These are phyloP conservation scores for Drosophila neotestacea DNA, from an alignment of 2,888 invertebrate genomes.

Conservation along the genomic window DNA sequence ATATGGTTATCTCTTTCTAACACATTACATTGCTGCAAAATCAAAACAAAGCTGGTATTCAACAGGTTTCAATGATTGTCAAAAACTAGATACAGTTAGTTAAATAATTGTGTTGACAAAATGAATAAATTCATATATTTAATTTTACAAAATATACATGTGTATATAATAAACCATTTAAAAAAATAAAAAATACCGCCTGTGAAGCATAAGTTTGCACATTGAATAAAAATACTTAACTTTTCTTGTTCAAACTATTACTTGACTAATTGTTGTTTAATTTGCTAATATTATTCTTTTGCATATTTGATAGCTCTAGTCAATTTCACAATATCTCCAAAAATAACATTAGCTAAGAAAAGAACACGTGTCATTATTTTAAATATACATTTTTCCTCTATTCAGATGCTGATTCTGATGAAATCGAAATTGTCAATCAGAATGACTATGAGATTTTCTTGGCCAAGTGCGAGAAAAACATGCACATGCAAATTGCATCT, in stretches of 20 bases:
- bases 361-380: constrained; percentile 1
- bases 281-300: neutral
- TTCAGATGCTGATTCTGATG: constrained; percentile 82
- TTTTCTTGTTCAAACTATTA: too few relatives aligned
- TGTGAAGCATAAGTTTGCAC: too few relatives aligned
- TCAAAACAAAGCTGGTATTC: constrained; percentile 16
- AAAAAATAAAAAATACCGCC: too few relatives aligned
- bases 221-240: too few relatives aligned
- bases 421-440: constrained; percentile 79
- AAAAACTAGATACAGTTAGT: neutral
- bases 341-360: neutral
- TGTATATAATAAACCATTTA: too few relatives aligned
- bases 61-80: constrained; percentile 1
- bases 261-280: too few relatives aligned
- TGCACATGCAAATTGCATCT: constrained; percentile 70
- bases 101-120: too few relatives aligned
- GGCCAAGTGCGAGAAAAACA: constrained; percentile 39
- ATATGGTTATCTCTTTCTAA: constrained; percentile 6
- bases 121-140: too few relatives aligned
- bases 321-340: constrained; percentile 6
- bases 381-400: neutral
- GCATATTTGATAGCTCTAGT: neutral
- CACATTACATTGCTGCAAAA: neutral
- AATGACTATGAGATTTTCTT: constrained; percentile 80
- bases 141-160: too few relatives aligned